Base-by-base conservation (phyloP, 2,888 invertebrate species). In the Sepioteuthis lessoniana region DNA sequence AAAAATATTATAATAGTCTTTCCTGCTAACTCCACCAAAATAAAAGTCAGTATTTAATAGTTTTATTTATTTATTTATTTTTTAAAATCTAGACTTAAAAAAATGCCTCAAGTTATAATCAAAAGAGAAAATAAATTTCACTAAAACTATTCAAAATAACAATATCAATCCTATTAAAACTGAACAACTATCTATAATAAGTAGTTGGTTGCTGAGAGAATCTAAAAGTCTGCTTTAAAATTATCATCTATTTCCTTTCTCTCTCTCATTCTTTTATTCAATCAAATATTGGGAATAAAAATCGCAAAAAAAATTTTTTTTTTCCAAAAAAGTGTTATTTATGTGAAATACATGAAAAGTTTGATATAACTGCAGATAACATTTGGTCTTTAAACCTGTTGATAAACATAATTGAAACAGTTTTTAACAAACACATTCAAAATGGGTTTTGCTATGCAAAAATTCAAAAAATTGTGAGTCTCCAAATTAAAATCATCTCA, bases 1-100 rank as follows among this genome's bases (percentile, higher is more conserved):
- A 76, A 76, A 76, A 76, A 76, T 76, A 76, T 76, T 76, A 76
- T 76, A 76, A 76, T 76, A 76, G n/a, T n/a, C 76, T 76, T 76
- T 76, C 76, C 76, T 76, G n/a, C 76, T 76, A 76, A 76, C n/a
- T 76, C 76, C 76, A 76, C n/a, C 76, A 76, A 76, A 76, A 35
- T 55, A 35, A 76, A 76, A 76, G 16, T n/a, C 19, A 55, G 21
- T 55, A 25, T 21, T 55, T 25, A 55, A 55, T 25, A 55, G 55
- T 21, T 21, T 55, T 55, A 25, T 55, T 55, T 55, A 25, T 31
- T 76, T 76, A n/a, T n/a, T n/a, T n/a, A n/a, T n/a, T 76, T 55
- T 55, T 50, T 50, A 10, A 19, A 13, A 16, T n/a, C 76, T 76
- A 76, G 35, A n/a, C 76, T 76, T 35, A 16, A n/a, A 76, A 76